phyloP scores from a whole-genome alignment of 1,140 invertebrate genomes.

The Ectropis grisescens region DNA sequence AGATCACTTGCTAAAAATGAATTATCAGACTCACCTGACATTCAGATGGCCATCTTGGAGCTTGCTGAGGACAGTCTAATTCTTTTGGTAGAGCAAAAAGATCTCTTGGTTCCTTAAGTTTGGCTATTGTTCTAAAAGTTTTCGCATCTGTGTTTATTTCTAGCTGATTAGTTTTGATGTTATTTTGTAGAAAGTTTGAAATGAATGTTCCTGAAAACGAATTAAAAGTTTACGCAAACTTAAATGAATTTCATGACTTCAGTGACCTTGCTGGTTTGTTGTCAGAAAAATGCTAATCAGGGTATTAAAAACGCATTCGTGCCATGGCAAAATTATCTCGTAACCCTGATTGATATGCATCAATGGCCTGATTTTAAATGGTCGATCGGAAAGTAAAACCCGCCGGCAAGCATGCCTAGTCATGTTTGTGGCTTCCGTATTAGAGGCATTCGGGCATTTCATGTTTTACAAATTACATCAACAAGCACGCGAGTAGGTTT shows the following conservation, averaged over 20 bases:
- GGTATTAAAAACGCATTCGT: too few species aligned
- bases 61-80: slow-evolving; percentile 79
- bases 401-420: too few species aligned
- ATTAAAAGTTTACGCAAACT: background rate
- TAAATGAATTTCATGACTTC: too few species aligned
- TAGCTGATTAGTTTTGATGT: slow-evolving; percentile 75
- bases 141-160: slow-evolving; percentile 76
- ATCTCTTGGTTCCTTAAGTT: slow-evolving; percentile 76
- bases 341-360: too few species aligned
- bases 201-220: slow-evolving; percentile 67
- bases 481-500: slow-evolving; percentile 10
- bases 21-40: slow-evolving; percentile 81
- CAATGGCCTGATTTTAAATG: too few species aligned
- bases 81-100: slow-evolving; percentile 78
- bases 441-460: slow-evolving; percentile 2
- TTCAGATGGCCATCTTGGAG: slow-evolving; percentile 88
- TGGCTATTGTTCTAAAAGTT: slow-evolving; percentile 73
- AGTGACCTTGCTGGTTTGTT: too few species aligned
- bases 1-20: too few species aligned
- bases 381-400: too few species aligned
- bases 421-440: slow-evolving; percentile 2
- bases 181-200: slow-evolving; percentile 70
- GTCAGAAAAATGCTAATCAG: too few species aligned
- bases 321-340: too few species aligned
- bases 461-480: slow-evolving; percentile 10